A percentile compares a stretch with the other conserved stretches of the same genome.
phyloP scores from a whole-genome alignment of 2,113 vertebrate genomes.

The Excalfactoria chinensis region DNA sequence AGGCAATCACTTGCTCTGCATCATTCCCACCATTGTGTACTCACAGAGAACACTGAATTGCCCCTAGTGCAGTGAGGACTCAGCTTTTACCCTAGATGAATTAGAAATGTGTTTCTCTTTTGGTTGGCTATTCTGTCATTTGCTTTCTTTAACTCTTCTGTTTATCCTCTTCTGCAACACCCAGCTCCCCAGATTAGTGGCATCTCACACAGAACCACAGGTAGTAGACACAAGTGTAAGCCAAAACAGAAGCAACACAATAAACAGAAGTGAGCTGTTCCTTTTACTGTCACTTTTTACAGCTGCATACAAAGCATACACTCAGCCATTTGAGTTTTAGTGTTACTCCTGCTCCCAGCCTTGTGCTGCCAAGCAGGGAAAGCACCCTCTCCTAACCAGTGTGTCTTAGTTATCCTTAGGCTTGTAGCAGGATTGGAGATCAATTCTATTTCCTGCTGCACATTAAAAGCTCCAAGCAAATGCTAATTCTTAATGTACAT shows the following conservation, averaged over 20 bases:
- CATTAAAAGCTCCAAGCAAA: background rate
- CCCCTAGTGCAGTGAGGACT: background rate
- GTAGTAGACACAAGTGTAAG: background rate
- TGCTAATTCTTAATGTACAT: background rate
- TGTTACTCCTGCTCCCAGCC: background rate
- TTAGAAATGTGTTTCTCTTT: background rate
- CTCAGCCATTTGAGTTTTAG: background rate
- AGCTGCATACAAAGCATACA: background rate
- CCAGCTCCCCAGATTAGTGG: background rate
- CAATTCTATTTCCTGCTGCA: background rate
- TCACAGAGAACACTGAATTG: background rate
- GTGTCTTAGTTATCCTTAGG: background rate
- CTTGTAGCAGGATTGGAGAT: rapidly evolving
- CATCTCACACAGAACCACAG: background rate
- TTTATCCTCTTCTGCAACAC: background rate
- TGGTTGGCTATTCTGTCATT: background rate
- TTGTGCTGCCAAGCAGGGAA: background rate
- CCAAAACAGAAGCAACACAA: background rate
- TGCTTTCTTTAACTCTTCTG: background rate
- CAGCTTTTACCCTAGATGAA: background rate
- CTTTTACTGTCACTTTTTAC: background rate
- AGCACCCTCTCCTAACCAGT: rapidly evolving
- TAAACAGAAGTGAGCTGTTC: background rate
- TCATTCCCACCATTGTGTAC: too few relatives aligned
- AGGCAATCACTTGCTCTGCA: background rate